Percentiles rank a stretch among this genome's conserved stretches.
phyloP scores from a whole-genome alignment of 1,140 invertebrate genomes.

The Bemisia tabaci region DNA sequence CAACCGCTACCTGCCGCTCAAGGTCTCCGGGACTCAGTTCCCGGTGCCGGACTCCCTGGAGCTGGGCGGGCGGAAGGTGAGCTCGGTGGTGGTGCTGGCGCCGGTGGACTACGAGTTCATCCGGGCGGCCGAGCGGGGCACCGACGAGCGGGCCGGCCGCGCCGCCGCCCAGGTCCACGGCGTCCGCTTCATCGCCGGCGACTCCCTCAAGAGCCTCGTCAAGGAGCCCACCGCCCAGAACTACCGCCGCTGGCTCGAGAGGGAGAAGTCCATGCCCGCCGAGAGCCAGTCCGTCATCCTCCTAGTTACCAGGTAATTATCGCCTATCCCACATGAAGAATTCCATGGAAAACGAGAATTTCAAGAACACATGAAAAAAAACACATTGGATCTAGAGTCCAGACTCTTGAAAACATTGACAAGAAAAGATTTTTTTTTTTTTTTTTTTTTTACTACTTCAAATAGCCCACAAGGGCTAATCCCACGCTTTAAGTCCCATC shows the following conservation, averaged over 20 bases:
- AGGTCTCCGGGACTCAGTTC: conserved; percentile 68
- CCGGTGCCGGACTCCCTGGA: conserved; percentile 60
- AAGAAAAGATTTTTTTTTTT: no score
- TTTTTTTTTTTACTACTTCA: no score
- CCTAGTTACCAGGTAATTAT: conserved; percentile 58
- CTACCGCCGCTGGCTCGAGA: conserved; percentile 62
- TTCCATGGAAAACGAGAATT: no score
- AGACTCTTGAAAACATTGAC: no score
- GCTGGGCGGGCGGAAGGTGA: conserved; percentile 53
- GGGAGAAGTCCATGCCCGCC: conserved; percentile 51
- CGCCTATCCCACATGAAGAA: background rate
- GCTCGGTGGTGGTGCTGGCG: conserved; percentile 66
- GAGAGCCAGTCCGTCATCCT: conserved; percentile 63
- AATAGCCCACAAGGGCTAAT: no score
- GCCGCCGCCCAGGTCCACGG: conserved; percentile 30
- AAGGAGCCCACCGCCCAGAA: conserved; percentile 59
- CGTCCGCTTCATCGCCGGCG: conserved; percentile 42
- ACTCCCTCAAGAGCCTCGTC: conserved; percentile 55
- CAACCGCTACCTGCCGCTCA: conserved; percentile 65
- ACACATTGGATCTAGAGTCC: no score
- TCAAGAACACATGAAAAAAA: no score
- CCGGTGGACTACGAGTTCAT: conserved; percentile 52
- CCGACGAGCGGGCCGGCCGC: conserved; percentile 3
- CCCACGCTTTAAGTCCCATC: no score
- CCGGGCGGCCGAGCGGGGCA: conserved; percentile 25